phyloP scores from a whole-genome alignment of 2,113 vertebrate genomes.

The Acinonyx jubatus region DNA sequence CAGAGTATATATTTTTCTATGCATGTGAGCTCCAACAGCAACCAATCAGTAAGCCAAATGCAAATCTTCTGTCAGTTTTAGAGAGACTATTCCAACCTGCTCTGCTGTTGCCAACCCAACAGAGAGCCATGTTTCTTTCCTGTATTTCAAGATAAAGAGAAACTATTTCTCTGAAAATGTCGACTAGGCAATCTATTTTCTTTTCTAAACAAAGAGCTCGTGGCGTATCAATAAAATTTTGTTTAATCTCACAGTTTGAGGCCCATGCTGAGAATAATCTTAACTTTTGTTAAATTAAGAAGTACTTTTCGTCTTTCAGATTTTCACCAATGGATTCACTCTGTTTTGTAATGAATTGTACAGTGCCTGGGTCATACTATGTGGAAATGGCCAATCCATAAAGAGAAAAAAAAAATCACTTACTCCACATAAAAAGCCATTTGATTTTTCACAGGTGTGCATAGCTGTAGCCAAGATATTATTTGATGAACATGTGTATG shows the following conservation, averaged over 20 bases:
- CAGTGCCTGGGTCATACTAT: not conserved
- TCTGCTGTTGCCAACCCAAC: not conserved
- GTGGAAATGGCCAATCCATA: not conserved
- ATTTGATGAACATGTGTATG: not conserved
- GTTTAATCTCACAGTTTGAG: not conserved
- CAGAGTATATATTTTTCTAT: not conserved
- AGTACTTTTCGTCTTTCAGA: not conserved
- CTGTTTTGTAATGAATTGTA: not conserved
- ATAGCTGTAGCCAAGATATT: not conserved
- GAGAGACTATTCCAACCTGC: not conserved
- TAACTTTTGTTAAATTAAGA: not conserved
- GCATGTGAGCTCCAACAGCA: not conserved
- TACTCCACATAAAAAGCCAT: not conserved
- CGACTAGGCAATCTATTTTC: not conserved
- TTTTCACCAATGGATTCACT: not conserved
- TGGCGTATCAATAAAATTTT: not conserved
- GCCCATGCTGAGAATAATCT: not conserved
- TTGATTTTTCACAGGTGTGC: not conserved
- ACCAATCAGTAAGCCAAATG: not conserved
- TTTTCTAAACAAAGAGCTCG: not conserved
- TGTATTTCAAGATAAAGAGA: not conserved
- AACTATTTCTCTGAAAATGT: not conserved
- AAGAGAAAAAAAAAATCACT: not conserved
- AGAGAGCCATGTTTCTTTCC: not conserved
- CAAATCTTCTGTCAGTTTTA: not conserved